Percentiles rank a stretch among this genome's conserved stretches.
These are phyloP conservation scores for Aphaenogaster floridana DNA, from an alignment of 1,140 invertebrate species.

Conservation along the genomic window DNA sequence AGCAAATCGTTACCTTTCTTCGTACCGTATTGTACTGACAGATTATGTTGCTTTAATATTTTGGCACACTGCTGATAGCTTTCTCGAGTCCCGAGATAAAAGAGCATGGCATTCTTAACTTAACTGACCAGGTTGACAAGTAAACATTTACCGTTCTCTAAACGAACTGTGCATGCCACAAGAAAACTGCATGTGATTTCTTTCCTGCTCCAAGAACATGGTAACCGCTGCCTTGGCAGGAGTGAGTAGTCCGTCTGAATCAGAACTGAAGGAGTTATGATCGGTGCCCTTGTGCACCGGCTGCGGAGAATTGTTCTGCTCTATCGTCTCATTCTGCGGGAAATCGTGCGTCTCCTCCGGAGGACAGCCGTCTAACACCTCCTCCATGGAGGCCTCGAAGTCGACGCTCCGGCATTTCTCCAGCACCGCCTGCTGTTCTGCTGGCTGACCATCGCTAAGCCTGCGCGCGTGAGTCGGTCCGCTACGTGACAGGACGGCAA, in stretches of 20 bases:
- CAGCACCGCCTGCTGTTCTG: constrained; percentile 53
- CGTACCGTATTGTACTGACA: neutral
- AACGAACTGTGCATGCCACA: constrained; percentile 85
- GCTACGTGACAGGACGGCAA: constrained; percentile 88
- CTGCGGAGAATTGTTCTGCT: constrained; percentile 64
- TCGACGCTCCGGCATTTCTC: constrained; percentile 51
- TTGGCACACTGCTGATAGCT: neutral
- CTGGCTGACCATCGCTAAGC: constrained; percentile 72
- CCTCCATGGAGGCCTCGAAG: constrained; percentile 73
- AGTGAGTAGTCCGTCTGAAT: constrained; percentile 90
- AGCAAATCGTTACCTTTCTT: neutral
- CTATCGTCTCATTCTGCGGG: constrained; percentile 39
- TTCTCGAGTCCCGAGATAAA: neutral
- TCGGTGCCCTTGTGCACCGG: constrained; percentile 80
- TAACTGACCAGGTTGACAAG: neutral
- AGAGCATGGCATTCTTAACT: neutral
- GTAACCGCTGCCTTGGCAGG: constrained; percentile 83
- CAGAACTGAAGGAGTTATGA: constrained; percentile 89
- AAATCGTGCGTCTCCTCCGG: constrained; percentile 60
- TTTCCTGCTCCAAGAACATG: constrained; percentile 80
- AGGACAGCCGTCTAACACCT: constrained; percentile 66
- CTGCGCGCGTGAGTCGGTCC: constrained; percentile 81
- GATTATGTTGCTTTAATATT: neutral
- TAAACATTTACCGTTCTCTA: constrained; percentile 88
- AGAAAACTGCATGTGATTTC: constrained; percentile 81